Evolutionary conservation across 2,797 vertebrate genomes (phyloP).

Genomic region (Acipenser ruthenus): DNA sequence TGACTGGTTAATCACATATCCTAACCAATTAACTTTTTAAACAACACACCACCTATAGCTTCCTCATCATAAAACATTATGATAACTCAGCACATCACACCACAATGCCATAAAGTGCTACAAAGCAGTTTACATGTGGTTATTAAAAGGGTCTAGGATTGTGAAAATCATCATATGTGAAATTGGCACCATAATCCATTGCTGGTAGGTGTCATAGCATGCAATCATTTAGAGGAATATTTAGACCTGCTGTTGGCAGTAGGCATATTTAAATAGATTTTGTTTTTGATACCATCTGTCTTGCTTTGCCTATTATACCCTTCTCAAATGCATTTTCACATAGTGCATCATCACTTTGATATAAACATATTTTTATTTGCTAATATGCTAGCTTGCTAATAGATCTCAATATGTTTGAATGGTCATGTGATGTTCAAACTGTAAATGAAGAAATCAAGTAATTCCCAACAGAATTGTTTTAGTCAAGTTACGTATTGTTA

Average conservation of each 20-base stretch:
- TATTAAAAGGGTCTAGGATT: too few relatives aligned
- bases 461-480: background rate
- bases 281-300: constrained; percentile 32
- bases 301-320: constrained; percentile 22
- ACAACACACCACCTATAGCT: too few relatives aligned
- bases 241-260: constrained; percentile 27
- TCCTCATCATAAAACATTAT: too few relatives aligned
- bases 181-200: constrained; percentile 12
- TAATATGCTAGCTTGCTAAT: constrained; percentile 26
- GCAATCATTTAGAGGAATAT: constrained; percentile 24
- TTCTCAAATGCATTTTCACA: constrained; percentile 12
- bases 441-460: background rate
- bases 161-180: constrained; percentile 25
- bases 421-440: background rate
- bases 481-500: background rate
- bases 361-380: constrained; percentile 13
- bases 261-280: constrained; percentile 34
- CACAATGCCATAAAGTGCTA: too few relatives aligned
- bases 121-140: too few relatives aligned
- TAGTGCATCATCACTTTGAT: constrained; percentile 17
- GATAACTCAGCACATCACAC: too few relatives aligned
- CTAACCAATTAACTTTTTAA: too few relatives aligned
- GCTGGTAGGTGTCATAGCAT: constrained; percentile 20
- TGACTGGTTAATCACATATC: too few relatives aligned
- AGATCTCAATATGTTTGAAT: constrained; percentile 13